phyloP scores from a whole-genome alignment of 2,888 invertebrate genomes.

The Dugesia japonica region DNA sequence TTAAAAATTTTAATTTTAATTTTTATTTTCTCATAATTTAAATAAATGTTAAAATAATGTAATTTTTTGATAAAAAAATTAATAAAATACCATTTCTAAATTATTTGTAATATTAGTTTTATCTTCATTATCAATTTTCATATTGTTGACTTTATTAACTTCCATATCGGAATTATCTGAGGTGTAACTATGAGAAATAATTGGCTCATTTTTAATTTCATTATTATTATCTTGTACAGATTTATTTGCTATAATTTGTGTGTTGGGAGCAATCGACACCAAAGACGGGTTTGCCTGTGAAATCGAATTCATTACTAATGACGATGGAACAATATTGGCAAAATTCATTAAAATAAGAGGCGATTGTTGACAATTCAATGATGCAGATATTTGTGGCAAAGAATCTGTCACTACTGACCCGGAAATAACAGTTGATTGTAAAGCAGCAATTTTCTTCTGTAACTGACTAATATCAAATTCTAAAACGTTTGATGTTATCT shows the following conservation, averaged over 20 bases:
- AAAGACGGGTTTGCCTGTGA: neutral
- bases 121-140: neutral
- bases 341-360: constrained; percentile 6
- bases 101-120: neutral
- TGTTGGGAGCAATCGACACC: neutral
- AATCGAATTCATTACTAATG: constrained; percentile 10
- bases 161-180: neutral
- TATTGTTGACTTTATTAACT: neutral
- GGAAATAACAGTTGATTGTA: neutral
- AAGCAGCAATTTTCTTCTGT: constrained; percentile 4
- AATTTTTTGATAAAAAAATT: neutral
- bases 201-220: neutral
- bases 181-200: neutral
- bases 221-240: neutral
- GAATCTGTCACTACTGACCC: neutral
- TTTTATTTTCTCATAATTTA: too few relatives aligned
- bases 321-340: neutral
- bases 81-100: constrained; percentile 16
- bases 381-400: constrained; percentile 4
- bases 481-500: neutral
- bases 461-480: constrained; percentile 3
- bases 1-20: too few relatives aligned
- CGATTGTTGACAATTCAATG: neutral
- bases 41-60: too few relatives aligned
- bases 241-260: neutral